Percentiles rank a stretch among this genome's conserved stretches.
These are phyloP conservation scores for Ellobium chinense DNA, from an alignment of 2,888 invertebrate genomes.

Conservation along the genomic window DNA sequence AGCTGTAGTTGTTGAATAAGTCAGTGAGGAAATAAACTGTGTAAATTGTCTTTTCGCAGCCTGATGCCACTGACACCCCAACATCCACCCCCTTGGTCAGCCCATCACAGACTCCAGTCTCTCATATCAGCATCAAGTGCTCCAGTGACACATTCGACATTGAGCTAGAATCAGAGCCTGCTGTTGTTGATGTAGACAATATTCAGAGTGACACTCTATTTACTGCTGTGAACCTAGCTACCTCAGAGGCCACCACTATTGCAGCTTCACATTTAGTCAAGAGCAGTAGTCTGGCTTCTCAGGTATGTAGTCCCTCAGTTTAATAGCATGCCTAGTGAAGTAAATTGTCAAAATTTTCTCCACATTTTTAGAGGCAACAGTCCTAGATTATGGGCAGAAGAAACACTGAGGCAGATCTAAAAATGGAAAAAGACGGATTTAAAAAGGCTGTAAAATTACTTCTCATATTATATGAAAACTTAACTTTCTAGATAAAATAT, in stretches of 20 bases:
- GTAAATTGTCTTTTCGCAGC: too few relatives aligned
- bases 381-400: too few relatives aligned
- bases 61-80: conserved; percentile 13
- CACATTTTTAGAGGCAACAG: too few relatives aligned
- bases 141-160: background rate
- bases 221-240: background rate
- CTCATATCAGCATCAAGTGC: background rate
- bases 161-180: background rate
- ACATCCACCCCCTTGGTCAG: conserved; percentile 3
- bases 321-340: too few relatives aligned
- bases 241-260: background rate
- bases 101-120: background rate
- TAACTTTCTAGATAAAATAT: too few relatives aligned
- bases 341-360: too few relatives aligned
- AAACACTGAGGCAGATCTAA: too few relatives aligned
- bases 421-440: too few relatives aligned
- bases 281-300: background rate
- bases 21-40: too few relatives aligned
- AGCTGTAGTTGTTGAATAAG: too few relatives aligned
- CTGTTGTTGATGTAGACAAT: conserved; percentile 1
- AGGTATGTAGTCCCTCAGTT: background rate
- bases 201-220: background rate
- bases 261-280: background rate
- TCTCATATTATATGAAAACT: too few relatives aligned
- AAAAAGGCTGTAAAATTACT: too few relatives aligned